Conservation (phyloP, 2,797 vertebrate genomes). For the Ctenopoma kingsleyae region DNA sequence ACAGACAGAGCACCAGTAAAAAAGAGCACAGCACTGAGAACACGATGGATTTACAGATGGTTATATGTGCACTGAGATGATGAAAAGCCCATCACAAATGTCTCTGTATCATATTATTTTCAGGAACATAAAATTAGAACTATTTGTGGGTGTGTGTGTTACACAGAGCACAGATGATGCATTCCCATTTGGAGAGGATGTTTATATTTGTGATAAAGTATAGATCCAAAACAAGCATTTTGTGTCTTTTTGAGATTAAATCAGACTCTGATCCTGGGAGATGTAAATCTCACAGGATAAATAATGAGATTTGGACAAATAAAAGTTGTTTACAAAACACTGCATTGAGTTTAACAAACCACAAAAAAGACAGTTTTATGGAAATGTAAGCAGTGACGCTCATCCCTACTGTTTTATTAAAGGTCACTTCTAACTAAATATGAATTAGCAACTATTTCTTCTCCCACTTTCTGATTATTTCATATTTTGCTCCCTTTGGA, state of each 20-base stretch:
- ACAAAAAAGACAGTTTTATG: constrained; percentile 7
- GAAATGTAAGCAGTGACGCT: constrained; percentile 12
- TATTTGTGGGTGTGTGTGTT: constrained; percentile 12
- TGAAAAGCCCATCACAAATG: constrained; percentile 46
- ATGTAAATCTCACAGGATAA: not conserved
- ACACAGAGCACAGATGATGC: constrained; percentile 1
- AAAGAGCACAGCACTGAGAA: constrained; percentile 30
- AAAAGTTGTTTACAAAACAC: constrained; percentile 10
- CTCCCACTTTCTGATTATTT: constrained; percentile 48
- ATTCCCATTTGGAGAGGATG: constrained; percentile 18
- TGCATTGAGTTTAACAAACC: constrained; percentile 3
- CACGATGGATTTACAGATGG: constrained; percentile 57
- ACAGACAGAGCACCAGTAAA: constrained; percentile 65
- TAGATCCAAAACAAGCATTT: constrained; percentile 30
- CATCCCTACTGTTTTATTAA: constrained; percentile 22
- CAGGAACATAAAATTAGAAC: constrained; percentile 36
- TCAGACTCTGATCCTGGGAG: not conserved
- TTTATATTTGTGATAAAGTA: constrained; percentile 33
- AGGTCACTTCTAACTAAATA: constrained; percentile 60
- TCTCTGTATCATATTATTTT: constrained; percentile 49
- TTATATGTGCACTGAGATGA: constrained; percentile 54
- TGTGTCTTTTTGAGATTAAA: constrained; percentile 16
- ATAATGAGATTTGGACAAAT: constrained; percentile 31
- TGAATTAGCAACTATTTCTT: constrained; percentile 53
- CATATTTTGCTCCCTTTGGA: constrained; percentile 44